phyloP scores from a whole-genome alignment of 2,888 invertebrate species.

The Nipponacmea schrenckii region DNA sequence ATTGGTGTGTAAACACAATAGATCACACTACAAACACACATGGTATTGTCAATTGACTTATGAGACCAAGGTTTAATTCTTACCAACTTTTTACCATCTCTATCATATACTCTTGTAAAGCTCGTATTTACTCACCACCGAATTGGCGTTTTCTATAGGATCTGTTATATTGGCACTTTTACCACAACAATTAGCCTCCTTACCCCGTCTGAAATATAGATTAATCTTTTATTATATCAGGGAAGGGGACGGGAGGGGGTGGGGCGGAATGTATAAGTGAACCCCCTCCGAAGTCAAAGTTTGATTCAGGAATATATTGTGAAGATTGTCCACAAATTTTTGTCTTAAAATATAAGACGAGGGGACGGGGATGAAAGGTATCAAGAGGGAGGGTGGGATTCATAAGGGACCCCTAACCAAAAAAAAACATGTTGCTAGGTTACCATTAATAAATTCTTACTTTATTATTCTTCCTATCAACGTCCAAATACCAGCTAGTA shows the following conservation, averaged over 20 bases:
- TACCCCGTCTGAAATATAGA: conserved; percentile 4
- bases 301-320: background rate
- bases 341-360: background rate
- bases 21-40: too few relatives aligned
- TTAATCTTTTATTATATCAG: too few relatives aligned
- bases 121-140: conserved; percentile 13
- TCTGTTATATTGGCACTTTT: conserved; percentile 24
- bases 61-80: too few relatives aligned
- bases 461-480: conserved; percentile 29
- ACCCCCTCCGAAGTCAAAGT: background rate
- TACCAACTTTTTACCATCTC: too few relatives aligned
- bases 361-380: too few relatives aligned
- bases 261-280: background rate
- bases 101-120: too few relatives aligned
- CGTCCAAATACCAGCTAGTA: conserved; percentile 31
- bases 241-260: background rate
- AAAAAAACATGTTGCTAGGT: too few relatives aligned
- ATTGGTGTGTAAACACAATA: too few relatives aligned
- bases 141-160: conserved; percentile 17
- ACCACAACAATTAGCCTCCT: conserved; percentile 9
- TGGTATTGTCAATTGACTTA: too few relatives aligned
- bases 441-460: conserved; percentile 25
- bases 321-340: background rate
- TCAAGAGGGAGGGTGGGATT: too few relatives aligned
- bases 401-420: too few relatives aligned